Evolutionary conservation across 2,113 vertebrate genomes (phyloP).

Genomic region (Phylloscopus whistleri): DNA sequence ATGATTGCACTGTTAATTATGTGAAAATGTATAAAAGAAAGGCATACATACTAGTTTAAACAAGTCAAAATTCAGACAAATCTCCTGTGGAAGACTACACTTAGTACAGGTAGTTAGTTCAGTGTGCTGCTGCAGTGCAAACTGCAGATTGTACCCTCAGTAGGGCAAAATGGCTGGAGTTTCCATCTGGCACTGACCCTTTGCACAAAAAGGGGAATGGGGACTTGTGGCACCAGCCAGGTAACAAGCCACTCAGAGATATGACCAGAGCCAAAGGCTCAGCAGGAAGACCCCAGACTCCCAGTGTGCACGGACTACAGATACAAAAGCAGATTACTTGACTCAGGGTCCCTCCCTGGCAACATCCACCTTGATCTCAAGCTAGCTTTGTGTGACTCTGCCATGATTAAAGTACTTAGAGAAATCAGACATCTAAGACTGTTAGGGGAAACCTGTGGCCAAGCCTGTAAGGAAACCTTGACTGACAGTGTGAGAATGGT

Average conservation of each 20-base stretch:
- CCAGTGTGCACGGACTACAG: rapidly evolving
- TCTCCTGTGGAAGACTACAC: background rate
- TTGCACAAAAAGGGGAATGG: background rate
- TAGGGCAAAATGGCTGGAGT: background rate
- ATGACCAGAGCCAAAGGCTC: rapidly evolving
- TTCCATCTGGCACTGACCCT: background rate
- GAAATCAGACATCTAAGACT: background rate
- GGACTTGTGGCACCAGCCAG: background rate
- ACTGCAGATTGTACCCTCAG: rapidly evolving
- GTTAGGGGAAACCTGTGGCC: background rate
- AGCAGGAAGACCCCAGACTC: background rate
- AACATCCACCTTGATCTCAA: background rate
- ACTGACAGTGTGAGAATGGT: background rate
- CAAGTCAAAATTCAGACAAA: background rate
- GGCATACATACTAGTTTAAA: background rate
- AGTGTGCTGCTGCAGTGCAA: background rate
- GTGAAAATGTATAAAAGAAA: background rate
- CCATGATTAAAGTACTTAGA: background rate
- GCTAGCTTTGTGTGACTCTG: background rate
- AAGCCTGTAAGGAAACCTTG: background rate
- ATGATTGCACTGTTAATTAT: background rate
- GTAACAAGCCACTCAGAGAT: background rate
- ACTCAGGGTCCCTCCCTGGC: background rate
- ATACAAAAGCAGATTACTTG: background rate
- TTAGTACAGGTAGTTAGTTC: background rate